Evolutionary conservation across 2,797 vertebrate genomes (phyloP), one percentile per base, ranked within the genome.

Genomic region (Urosaurus nigricauda): DNA sequence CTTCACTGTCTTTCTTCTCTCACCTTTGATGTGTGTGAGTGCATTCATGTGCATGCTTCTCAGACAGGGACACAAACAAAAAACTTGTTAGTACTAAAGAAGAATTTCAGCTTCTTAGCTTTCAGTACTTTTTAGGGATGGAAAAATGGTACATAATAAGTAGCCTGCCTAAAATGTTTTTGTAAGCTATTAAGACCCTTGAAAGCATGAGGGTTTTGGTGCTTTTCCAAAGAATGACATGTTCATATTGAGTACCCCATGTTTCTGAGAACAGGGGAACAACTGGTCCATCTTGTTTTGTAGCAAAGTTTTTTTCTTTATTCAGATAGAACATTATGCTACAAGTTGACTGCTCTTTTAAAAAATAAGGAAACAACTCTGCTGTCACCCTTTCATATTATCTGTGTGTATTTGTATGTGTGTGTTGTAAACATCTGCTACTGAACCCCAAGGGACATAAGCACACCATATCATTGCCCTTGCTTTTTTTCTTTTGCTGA

Each of bases 151-250:
- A 56, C 21, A 70, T 68, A 68, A 68, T 19, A 29, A 83, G 47
- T 47, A 47, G 40, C 16, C 63, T 68, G 8, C 75, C 35, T 68
- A 68, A 86, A 65, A 68, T 4, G 24, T 68, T 79, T 43, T 21
- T 51, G 35, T 70, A 43, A 32, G 26, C 29, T 53, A 14, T 79
- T 80, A n/a, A 80, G 37, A 63, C 26, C 58, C 32, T 77, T 77
- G 58, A 40, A 60, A 77, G 37, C 73, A 37, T 60, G 37, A 32
- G n/a, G 35, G 63, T 16, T 12, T 74, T 73, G 63, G 3, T n/a
- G 53, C 16, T 87, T 80, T 87, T 17, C 26, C 9, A 86, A 43
- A 87, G 63, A 70, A 74, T 79, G 40, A 32, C 47, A 40, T 71
- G 63, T 71, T 70, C 32, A 13, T 2, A 2, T 29, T 70, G 43